Conservation (phyloP, 2,113 vertebrate species). For the Entosphenus tridentatus region DNA sequence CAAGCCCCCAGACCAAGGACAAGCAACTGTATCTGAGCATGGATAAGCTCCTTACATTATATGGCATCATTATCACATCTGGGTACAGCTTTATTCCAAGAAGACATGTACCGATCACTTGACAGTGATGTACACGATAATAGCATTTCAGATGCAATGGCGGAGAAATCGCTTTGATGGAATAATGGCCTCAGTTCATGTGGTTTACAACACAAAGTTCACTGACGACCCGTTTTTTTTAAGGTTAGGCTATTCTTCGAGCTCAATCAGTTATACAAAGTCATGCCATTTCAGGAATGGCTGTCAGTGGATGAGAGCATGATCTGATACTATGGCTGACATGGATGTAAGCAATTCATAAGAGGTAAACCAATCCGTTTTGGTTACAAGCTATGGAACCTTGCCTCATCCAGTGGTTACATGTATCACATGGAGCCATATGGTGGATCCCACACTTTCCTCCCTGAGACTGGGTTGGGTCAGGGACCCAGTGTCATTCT, state of each 20-base stretch:
- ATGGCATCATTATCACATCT: constrained; percentile 6
- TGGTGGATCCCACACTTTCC: constrained; percentile 7
- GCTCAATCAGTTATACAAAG: background rate
- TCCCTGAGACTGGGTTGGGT: constrained; percentile 8
- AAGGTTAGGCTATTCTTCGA: constrained; percentile 2
- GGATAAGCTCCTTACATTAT: background rate
- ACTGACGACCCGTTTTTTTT: constrained; percentile 1
- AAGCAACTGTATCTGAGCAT: background rate
- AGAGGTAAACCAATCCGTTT: constrained; percentile 3
- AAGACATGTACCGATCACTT: constrained; percentile 5
- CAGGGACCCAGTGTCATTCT: constrained; percentile 7
- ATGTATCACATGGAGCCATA: background rate
- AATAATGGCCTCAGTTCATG: constrained; percentile 2
- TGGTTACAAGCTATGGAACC: constrained; percentile 1
- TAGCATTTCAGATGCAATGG: constrained; percentile 1
- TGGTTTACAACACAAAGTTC: constrained; percentile 3
- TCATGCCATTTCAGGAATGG: constrained; percentile 4
- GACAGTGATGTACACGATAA: constrained; percentile 6
- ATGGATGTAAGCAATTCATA: constrained; percentile 5
- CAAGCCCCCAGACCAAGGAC: no score
- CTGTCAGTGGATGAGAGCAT: constrained; percentile 5
- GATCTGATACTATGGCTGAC: constrained; percentile 1
- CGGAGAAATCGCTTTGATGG: constrained; percentile 4
- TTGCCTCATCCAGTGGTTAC: constrained; percentile 5
- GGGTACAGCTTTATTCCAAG: constrained; percentile 1